Base-by-base conservation (phyloP, 1,140 invertebrate genomes). In the Mycetomoellerius zeteki region DNA sequence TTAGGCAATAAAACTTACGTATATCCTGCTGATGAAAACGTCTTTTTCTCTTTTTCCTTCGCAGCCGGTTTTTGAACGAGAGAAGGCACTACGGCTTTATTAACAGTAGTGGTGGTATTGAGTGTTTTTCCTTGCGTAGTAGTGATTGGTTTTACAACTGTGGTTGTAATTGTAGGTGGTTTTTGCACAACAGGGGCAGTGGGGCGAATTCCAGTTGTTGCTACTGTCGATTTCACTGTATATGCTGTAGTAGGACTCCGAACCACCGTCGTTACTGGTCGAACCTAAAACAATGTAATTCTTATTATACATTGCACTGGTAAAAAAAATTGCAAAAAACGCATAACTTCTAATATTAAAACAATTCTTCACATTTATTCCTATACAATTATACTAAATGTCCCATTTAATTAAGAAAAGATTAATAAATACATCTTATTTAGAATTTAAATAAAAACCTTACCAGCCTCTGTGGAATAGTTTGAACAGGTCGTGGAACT, bases 41-140 rank as follows among this genome's bases (percentile, higher is more conserved):
- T 95, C 90, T 96, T 97, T 93, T 97, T 97, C 84, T 97, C 96
- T 94, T 97, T 97, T 56, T 97, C 96, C 93, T 97, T 97, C 56
- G 95, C 89, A 78, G 95, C 92, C 56, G 95, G 95, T 92, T 95
- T 95, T 86, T 94, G 92, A 87, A 94, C 90, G 86, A 94, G 90
- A 90, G 94, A 95, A 95, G 95, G 95, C 95, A 95, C 94, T 93
- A 92, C 87, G 92, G 94, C 91, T 95, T 95, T 95, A 88, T 94
- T 95, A 84, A 94, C 85, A 84, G 92, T 94, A 78, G 93, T 94
- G 60, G 90, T 91, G 85, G 94, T 91, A 76, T 94, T 94, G 43
- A 93, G 92, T 87, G 93, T 93, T 89, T 95, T 95, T 60, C 91
- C 93, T 88, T 94, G 94, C 2, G 92, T 86, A 27, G 93, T 88